Conservation (phyloP, 2,113 vertebrate species). For the Dinomys branickii region DNA sequence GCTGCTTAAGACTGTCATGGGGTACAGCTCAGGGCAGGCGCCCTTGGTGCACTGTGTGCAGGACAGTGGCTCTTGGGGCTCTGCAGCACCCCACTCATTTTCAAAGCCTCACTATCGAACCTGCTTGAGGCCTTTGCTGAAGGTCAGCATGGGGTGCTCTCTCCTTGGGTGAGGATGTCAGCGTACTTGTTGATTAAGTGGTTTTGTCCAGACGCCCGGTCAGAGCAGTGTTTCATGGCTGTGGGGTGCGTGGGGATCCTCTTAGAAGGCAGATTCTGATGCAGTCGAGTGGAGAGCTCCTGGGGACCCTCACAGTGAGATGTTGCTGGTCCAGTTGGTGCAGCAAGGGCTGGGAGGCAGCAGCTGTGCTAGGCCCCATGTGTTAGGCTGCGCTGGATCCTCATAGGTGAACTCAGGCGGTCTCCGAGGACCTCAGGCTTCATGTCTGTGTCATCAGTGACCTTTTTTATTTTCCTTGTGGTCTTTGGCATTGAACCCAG, state of each 20-base stretch:
- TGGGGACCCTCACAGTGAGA: too few species aligned
- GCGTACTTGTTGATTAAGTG: accelerated
- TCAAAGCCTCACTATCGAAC: background rate
- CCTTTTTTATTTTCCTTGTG: background rate
- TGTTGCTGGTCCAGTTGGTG: too few species aligned
- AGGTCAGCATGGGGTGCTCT: accelerated
- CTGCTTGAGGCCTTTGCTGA: background rate
- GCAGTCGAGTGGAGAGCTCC: background rate
- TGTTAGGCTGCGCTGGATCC: background rate
- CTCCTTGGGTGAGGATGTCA: background rate
- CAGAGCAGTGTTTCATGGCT: background rate
- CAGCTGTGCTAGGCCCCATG: too few species aligned
- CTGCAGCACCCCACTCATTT: background rate
- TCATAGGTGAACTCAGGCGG: background rate
- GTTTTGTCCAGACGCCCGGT: background rate
- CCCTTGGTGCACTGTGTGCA: background rate
- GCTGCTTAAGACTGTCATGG: background rate
- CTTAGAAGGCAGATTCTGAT: background rate
- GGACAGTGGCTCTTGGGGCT: background rate
- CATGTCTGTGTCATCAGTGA: background rate
- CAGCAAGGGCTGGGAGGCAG: background rate
- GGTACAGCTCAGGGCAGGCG: background rate
- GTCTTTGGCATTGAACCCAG: background rate
- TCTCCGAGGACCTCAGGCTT: background rate
- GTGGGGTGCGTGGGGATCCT: background rate